Evolutionary conservation across 1,140 invertebrate species (phyloP).

Genomic region (Venturia canescens): DNA sequence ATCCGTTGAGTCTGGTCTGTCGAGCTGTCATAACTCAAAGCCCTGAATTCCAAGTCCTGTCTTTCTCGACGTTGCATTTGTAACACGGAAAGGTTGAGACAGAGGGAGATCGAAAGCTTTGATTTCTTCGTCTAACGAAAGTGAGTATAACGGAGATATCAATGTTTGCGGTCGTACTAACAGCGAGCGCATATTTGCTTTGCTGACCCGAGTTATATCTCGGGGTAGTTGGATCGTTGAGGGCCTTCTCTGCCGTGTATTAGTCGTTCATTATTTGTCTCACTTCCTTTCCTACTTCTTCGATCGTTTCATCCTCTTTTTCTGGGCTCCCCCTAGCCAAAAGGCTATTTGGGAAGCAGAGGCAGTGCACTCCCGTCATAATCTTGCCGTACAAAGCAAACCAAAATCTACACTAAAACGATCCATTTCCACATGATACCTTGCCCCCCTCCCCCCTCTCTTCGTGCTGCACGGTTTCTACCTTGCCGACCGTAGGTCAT

Average conservation of each 20-base stretch:
- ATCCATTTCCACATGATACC: background rate
- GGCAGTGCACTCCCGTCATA: slow-evolving; percentile 54
- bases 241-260: background rate
- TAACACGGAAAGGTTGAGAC: background rate
- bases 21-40: too few relatives aligned
- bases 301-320: slow-evolving; percentile 43
- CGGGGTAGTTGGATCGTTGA: background rate
- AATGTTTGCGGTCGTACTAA: slow-evolving; percentile 68
- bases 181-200: slow-evolving; percentile 68
- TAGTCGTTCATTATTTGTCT: background rate
- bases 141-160: slow-evolving; percentile 52
- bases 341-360: slow-evolving; percentile 60
- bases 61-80: slow-evolving; percentile 9
- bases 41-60: background rate
- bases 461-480: background rate
- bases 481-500: too few relatives aligned
- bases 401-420: background rate
- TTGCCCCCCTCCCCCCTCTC: too few relatives aligned
- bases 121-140: slow-evolving; percentile 1
- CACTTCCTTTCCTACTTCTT: background rate
- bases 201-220: slow-evolving; percentile 63
- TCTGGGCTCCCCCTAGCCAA: slow-evolving; percentile 46
- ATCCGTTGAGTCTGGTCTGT: too few relatives aligned
- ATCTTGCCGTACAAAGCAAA: background rate
- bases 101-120: background rate